phyloP scores from a whole-genome alignment of 1,140 invertebrate genomes.

The Neodiprion virginianus region DNA sequence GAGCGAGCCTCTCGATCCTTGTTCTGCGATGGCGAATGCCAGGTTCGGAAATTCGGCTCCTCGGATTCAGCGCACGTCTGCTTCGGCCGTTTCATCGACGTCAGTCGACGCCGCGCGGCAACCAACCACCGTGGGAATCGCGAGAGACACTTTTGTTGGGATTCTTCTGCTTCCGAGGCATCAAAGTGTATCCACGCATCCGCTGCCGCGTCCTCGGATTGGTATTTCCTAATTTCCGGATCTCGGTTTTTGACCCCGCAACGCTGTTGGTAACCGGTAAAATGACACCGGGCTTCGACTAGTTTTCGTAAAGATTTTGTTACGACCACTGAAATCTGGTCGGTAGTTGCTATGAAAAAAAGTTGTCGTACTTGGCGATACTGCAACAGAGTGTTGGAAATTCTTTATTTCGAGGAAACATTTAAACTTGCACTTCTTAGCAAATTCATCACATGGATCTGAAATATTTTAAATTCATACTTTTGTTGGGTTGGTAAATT shows the following conservation, averaged over 20 bases:
- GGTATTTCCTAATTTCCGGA: neutral
- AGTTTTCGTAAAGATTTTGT: too few relatives aligned
- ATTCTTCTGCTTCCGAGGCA: neutral
- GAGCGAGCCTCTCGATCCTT: conserved; percentile 30
- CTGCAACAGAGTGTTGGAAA: too few relatives aligned
- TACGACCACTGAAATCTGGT: too few relatives aligned
- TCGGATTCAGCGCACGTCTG: conserved; percentile 7
- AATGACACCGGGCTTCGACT: neutral
- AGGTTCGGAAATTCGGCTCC: conserved; percentile 28
- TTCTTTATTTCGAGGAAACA: too few relatives aligned
- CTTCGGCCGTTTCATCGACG: neutral
- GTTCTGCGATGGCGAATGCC: conserved; percentile 1
- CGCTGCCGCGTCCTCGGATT: too few relatives aligned
- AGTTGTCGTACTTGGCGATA: too few relatives aligned
- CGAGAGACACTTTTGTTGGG: conserved; percentile 1
- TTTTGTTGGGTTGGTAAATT: too few relatives aligned
- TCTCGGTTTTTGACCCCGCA: neutral
- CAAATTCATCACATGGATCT: too few relatives aligned
- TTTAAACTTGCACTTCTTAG: too few relatives aligned
- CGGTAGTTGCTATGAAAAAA: too few relatives aligned
- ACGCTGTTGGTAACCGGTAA: neutral
- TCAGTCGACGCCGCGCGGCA: neutral
- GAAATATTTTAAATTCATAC: too few relatives aligned
- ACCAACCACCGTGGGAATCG: neutral
- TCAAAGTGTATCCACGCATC: too few relatives aligned